These are phyloP conservation scores for Craterocephalus amniculus DNA, from an alignment of 2,797 vertebrate species.

Conservation along the genomic window DNA sequence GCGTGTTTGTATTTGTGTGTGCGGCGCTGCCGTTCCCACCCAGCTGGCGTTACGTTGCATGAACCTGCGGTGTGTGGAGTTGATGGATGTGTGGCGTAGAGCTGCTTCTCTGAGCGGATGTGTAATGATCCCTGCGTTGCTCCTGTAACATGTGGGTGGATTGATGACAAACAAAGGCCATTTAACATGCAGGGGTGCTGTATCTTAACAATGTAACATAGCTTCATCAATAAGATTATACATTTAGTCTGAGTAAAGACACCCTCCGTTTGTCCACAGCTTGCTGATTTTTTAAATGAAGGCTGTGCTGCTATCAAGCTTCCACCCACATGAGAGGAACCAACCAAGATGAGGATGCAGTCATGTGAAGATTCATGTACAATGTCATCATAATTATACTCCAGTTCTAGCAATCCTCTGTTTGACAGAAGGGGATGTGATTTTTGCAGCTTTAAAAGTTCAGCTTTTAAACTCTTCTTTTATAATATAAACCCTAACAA, in stretches of 20 bases:
- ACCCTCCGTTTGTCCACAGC: constrained; percentile 33
- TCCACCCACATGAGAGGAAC: constrained; percentile 25
- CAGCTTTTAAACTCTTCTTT: constrained; percentile 5
- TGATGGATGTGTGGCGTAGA: constrained; percentile 69
- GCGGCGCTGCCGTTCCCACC: constrained; percentile 17
- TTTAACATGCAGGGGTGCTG: constrained; percentile 63
- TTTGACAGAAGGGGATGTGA: constrained; percentile 1
- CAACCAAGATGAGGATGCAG: constrained; percentile 17
- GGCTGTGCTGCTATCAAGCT: constrained; percentile 32
- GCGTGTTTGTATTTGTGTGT: constrained; percentile 33
- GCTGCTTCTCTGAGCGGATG: constrained; percentile 68
- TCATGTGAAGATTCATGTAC: constrained; percentile 17
- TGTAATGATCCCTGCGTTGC: constrained; percentile 76
- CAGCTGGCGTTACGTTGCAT: constrained; percentile 35
- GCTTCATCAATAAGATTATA: constrained; percentile 53
- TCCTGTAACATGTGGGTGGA: constrained; percentile 72
- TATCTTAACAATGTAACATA: constrained; percentile 61
- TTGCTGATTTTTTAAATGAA: constrained; percentile 44
- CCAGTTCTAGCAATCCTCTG: background rate
- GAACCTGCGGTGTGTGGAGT: constrained; percentile 36
- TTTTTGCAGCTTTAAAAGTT: constrained; percentile 11
- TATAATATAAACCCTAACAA: background rate
- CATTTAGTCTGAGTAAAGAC: constrained; percentile 26
- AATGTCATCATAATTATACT: constrained; percentile 19
- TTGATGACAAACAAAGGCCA: constrained; percentile 75